These are phyloP conservation scores for Eilema caniola DNA, from an alignment of 2,888 invertebrate genomes.

Conservation along the genomic window DNA sequence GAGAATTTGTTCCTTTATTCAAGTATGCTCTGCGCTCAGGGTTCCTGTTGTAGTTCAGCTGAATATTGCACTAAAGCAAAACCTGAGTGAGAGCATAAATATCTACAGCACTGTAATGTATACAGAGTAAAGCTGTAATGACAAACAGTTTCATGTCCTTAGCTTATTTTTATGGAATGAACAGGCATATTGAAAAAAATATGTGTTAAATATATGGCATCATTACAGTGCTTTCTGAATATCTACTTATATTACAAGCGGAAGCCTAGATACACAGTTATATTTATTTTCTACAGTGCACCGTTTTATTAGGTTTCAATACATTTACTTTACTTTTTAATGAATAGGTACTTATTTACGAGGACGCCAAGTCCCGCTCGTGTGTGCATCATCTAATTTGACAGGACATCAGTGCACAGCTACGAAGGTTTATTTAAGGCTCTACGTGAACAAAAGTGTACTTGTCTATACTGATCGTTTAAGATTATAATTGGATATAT, in stretches of 20 bases:
- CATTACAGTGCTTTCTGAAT: slow-evolving; percentile 17
- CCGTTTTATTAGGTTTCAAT: slow-evolving; percentile 48
- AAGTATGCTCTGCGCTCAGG: slow-evolving; percentile 1
- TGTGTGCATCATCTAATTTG: slow-evolving; percentile 62
- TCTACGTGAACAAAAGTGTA: slow-evolving; percentile 67
- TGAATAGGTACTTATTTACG: slow-evolving; percentile 45
- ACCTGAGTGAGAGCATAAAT: not conserved
- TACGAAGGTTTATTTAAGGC: slow-evolving; percentile 66
- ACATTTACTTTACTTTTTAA: slow-evolving; percentile 48
- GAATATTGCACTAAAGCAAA: not conserved
- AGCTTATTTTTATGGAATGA: not conserved
- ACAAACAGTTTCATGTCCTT: not conserved
- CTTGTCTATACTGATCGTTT: slow-evolving; percentile 37
- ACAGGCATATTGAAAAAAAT: not conserved
- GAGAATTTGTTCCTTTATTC: not conserved
- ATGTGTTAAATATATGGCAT: not conserved
- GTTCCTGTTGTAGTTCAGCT: not conserved
- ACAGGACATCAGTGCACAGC: slow-evolving; percentile 66
- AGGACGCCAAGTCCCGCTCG: slow-evolving; percentile 41
- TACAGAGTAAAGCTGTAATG: not conserved
- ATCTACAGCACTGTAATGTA: slow-evolving; percentile 2
- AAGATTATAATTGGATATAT: slow-evolving; percentile 49
- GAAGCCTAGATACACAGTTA: slow-evolving; percentile 55
- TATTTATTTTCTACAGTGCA: slow-evolving; percentile 64
- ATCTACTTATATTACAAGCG: slow-evolving; percentile 49